These are phyloP conservation scores for Brachypalpus laphriformis DNA, from an alignment of 2,888 invertebrate genomes.

Conservation along the genomic window DNA sequence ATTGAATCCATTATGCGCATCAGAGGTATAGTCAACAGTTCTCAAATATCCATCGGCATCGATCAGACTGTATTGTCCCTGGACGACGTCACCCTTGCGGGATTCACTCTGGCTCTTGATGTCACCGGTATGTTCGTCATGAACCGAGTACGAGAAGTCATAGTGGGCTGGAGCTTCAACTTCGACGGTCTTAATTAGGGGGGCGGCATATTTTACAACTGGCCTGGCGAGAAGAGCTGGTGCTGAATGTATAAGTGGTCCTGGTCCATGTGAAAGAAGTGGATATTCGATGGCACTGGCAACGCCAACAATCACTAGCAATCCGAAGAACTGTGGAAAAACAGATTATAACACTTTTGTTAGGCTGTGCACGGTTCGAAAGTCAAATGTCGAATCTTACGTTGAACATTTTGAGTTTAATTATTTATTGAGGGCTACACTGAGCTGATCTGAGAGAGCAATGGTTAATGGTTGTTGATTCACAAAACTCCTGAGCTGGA, in stretches of 20 bases:
- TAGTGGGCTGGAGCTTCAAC: constrained; percentile 83
- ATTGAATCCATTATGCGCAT: constrained; percentile 84
- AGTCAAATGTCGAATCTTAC: constrained; percentile 32
- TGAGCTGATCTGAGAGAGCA: constrained; percentile 31
- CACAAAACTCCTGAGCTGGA: constrained; percentile 80
- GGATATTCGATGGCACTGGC: constrained; percentile 68
- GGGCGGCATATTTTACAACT: constrained; percentile 69
- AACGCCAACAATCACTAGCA: constrained; percentile 60
- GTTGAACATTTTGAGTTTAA: constrained; percentile 52
- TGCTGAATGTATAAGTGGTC: constrained; percentile 43
- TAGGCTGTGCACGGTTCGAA: neutral
- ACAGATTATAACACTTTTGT: neutral
- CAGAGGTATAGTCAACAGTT: constrained; percentile 84
- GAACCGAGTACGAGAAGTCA: constrained; percentile 83
- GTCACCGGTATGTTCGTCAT: constrained; percentile 84
- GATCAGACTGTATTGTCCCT: constrained; percentile 84
- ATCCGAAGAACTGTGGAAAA: constrained; percentile 52
- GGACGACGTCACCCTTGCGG: constrained; percentile 84
- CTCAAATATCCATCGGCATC: constrained; percentile 84
- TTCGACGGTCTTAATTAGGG: constrained; percentile 79
- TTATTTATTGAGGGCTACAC: constrained; percentile 4
- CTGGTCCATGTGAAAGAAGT: constrained; percentile 53
- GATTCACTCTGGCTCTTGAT: constrained; percentile 84
- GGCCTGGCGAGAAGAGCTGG: constrained; percentile 60
- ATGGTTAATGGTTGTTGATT: constrained; percentile 75